Base-by-base conservation (phyloP, 1,140 invertebrate genomes). In the Megathymus violae region DNA sequence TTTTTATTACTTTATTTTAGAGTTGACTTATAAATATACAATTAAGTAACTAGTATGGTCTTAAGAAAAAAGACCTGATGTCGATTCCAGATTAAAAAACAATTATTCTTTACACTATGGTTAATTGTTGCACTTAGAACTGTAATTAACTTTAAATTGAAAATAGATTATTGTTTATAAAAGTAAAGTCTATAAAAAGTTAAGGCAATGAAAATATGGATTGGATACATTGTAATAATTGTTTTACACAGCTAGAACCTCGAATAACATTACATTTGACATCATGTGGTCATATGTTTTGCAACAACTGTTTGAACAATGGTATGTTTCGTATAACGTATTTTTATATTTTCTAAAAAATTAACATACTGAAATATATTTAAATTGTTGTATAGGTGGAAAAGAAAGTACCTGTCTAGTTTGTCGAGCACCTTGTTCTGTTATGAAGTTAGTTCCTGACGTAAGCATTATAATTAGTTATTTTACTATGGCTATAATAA, bases 191-290 rank as follows among this genome's bases (percentile, higher is more conserved):
- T 16, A 13, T 41, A 15, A 46, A 25, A 63, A 56, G 11, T 38
- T 46, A 40, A 50, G 44, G 43, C 9, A 34, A 7, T 50, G 17
- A 66, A 71, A 65, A 71, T 3, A 91, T 91, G 91, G 91, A 92
- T 81, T 92, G 91, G 91, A 91, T 92, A 69, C 91, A 92, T 80
- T 92, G 89, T 67, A 92, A 92, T 76, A 85, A 88, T 72, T 92
- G 91, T 80, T 91, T 85, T 68, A 59, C 59, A 54, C 89, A 91
- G 62, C 80, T 91, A 67, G 83, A 83, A 70, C 79, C 85, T 16
- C 82, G 85, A 71, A 85, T 86, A 46, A 79, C 80, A 51, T 71
- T 91, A 64, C 82, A 88, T 67, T 78, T 92, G 50, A 90, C 91
- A 79, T 88, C 88, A 81, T 92, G 89, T 76, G 90, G 91, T 68